phyloP scores from a whole-genome alignment of 2,113 vertebrate genomes.

The Ovis canadensis region DNA sequence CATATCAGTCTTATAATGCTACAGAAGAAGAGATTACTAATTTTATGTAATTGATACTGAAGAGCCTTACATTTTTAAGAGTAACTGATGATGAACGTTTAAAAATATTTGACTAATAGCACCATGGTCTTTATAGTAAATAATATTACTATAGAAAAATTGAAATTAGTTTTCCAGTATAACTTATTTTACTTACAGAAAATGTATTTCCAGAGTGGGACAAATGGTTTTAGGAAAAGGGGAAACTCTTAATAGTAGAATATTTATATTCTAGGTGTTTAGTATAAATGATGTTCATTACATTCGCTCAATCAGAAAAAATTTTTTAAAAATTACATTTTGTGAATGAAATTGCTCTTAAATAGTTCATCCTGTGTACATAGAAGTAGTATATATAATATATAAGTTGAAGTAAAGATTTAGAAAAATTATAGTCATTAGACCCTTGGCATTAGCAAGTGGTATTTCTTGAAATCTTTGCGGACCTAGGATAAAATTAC shows the following conservation, averaged over 20 bases:
- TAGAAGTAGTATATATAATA: background rate
- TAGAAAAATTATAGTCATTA: background rate
- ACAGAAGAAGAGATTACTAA: background rate
- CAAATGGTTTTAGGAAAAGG: background rate
- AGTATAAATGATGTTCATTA: slow-evolving; percentile 11
- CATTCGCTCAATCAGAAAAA: background rate
- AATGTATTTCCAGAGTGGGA: background rate
- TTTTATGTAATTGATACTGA: slow-evolving; percentile 19
- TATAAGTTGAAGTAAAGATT: background rate
- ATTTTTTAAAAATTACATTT: slow-evolving; percentile 33
- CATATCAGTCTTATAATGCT: background rate
- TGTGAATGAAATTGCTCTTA: background rate
- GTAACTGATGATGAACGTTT: background rate
- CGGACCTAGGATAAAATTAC: background rate
- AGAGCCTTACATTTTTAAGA: slow-evolving; percentile 16
- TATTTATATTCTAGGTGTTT: slow-evolving; percentile 2
- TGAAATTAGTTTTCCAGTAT: background rate
- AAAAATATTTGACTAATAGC: background rate
- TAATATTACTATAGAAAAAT: background rate
- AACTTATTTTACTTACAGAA: slow-evolving; percentile 12
- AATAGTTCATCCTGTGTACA: background rate
- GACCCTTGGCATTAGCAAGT: background rate
- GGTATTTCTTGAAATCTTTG: background rate
- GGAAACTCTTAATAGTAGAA: background rate
- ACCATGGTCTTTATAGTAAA: background rate